Conservation (phyloP, 2,888 invertebrate species). For the Ligdia adustata region DNA sequence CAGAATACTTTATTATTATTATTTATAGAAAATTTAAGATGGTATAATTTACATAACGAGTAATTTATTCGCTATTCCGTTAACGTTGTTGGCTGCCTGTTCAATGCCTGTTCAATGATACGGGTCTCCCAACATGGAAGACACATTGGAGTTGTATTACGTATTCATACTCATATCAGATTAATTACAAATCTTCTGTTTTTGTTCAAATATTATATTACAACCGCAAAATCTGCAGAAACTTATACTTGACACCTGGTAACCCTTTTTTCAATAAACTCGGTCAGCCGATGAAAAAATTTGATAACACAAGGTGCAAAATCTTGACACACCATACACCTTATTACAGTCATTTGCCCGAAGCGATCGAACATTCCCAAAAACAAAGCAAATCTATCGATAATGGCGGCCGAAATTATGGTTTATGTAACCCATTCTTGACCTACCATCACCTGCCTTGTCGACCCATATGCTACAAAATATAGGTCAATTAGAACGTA, state of each 20-base stretch:
- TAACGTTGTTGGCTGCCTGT: no score
- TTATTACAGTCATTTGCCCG: slow-evolving; percentile 65
- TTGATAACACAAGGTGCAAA: slow-evolving; percentile 79
- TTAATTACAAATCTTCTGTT: no score
- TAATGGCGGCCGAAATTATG: slow-evolving; percentile 72
- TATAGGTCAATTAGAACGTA: slow-evolving; percentile 67
- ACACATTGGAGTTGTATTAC: no score
- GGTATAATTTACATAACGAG: no score
- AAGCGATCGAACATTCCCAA: slow-evolving; percentile 56
- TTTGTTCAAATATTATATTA: slow-evolving; percentile 19
- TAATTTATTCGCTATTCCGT: no score
- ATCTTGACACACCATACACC: slow-evolving; percentile 63
- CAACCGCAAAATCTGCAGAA: slow-evolving; percentile 42
- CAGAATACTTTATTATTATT: no score
- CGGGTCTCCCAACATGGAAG: no score
- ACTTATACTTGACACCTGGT: slow-evolving; percentile 59
- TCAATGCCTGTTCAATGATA: no score
- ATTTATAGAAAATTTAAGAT: no score
- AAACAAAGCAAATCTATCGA: slow-evolving; percentile 74
- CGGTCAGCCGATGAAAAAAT: slow-evolving; percentile 50
- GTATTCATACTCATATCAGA: no score
- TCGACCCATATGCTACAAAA: slow-evolving; percentile 71
- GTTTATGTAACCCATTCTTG: slow-evolving; percentile 67
- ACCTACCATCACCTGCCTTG: slow-evolving; percentile 74
- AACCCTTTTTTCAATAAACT: slow-evolving; percentile 61